Base-by-base conservation (phyloP, 1,140 invertebrate species). In the Drepana arcuata region DNA sequence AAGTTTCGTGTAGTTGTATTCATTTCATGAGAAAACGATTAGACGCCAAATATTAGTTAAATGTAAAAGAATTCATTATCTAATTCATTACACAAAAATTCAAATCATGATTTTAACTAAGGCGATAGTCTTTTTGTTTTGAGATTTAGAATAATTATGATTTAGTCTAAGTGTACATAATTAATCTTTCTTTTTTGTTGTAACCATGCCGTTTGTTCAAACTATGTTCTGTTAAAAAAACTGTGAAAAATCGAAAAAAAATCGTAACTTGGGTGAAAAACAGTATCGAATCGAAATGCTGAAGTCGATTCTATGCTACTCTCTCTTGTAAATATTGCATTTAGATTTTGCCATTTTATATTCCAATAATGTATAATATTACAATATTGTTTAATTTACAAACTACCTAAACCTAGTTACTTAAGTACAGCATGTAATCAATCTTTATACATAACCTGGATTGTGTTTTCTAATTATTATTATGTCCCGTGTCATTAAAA, bases 41-140 rank as follows among this genome's bases (percentile, higher is more conserved):
- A 68, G 54, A 68, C 48, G 44, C 72, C 72, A 79, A 81, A 79
- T 77, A 81, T 81, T 74, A 79, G 70, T 67, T 70, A 64, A 70
- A 65, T 72, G 45, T 48, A 34, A 31, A 34, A 37, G 12, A 40
- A 36, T 41, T 28, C 44, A 21, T 21, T 21, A 5, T 21, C 9
- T 5, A 21, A 21, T 5, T 21, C 18, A 9, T 21, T 5, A 21
- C 9, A 21, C 9, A n/a, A n/a, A n/a, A n/a, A n/a, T n/a, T n/a
- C 9, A 21, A 21, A 21, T 21, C 18, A 21, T 9, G 9, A 21
- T 21, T 5, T 5, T 4, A 21, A 4, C 18, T 21, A 21, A 21
- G 18, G 9, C 18, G 9, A 9, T 21, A 5, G n/a, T n/a, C n/a
- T n/a, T n/a, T n/a, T n/a, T n/a, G n/a, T n/a, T n/a, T n/a, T n/a